Evolutionary conservation across 2,113 vertebrate genomes (phyloP).

Genomic region (Puffinus mauretanicus): DNA sequence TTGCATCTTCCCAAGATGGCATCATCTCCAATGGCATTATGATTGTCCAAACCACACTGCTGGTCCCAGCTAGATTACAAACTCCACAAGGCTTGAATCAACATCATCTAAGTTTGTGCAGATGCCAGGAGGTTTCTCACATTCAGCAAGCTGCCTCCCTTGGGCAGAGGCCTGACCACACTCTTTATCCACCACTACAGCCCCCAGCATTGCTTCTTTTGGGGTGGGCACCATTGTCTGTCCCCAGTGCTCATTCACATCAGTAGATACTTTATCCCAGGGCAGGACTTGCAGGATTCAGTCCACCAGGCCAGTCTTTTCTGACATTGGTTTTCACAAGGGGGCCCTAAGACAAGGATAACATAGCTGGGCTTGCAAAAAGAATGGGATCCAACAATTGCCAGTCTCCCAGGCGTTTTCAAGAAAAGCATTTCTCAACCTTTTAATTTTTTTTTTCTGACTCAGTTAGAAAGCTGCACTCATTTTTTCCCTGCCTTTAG

Average conservation of each 20-base stretch:
- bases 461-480: background rate
- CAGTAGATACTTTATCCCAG: background rate
- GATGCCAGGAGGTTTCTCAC: background rate
- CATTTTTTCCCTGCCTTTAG: constrained; percentile 16
- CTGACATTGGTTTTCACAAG: background rate
- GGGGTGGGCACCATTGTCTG: background rate
- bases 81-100: background rate
- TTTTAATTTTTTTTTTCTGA: background rate
- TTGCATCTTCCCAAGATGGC: background rate
- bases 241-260: background rate
- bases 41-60: background rate
- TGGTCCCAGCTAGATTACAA: background rate
- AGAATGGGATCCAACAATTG: background rate
- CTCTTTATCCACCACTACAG: background rate
- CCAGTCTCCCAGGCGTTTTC: background rate
- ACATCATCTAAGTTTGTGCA: background rate
- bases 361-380: background rate
- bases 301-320: background rate
- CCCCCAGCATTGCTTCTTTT: background rate
- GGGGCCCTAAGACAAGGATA: background rate
- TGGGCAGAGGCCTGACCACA: background rate
- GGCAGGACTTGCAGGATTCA: background rate
- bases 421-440: background rate
- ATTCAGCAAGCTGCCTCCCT: background rate
- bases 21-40: background rate